Evolutionary conservation across 1,140 invertebrate genomes (phyloP).

Genomic region (Onthophagus taurus): DNA sequence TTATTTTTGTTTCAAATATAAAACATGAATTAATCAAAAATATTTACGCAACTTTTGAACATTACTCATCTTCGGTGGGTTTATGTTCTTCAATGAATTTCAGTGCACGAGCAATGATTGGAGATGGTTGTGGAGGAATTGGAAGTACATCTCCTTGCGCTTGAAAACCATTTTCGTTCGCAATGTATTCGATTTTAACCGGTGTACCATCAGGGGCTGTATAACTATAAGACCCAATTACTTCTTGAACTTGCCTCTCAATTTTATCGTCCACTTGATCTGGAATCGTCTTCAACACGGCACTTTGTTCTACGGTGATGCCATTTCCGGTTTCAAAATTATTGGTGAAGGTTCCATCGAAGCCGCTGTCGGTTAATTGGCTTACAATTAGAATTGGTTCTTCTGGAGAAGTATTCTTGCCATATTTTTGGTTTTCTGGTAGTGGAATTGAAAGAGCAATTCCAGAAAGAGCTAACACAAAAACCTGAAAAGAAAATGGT

Average conservation of each 20-base stretch:
- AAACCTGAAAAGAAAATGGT: too few species aligned
- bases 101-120: conserved; percentile 37
- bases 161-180: conserved; percentile 49
- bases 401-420: too few species aligned
- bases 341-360: conserved; percentile 40
- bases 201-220: conserved; percentile 46
- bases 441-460: too few species aligned
- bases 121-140: conserved; percentile 42
- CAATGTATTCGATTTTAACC: conserved; percentile 43
- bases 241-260: conserved; percentile 35
- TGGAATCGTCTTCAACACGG: conserved; percentile 42
- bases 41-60: too few species aligned
- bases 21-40: too few species aligned
- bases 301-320: conserved; percentile 44
- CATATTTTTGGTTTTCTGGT: too few species aligned
- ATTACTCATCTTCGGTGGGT: too few species aligned
- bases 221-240: conserved; percentile 38
- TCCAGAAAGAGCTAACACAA: too few species aligned
- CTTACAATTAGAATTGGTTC: conserved; percentile 42
- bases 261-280: too few species aligned
- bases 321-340: conserved; percentile 52
- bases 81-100: conserved; percentile 37
- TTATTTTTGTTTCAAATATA: too few species aligned
- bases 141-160: conserved; percentile 46
- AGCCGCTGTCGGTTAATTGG: conserved; percentile 38